Base-by-base conservation (phyloP, 2,797 vertebrate species). In the Cichlasoma orientale region DNA sequence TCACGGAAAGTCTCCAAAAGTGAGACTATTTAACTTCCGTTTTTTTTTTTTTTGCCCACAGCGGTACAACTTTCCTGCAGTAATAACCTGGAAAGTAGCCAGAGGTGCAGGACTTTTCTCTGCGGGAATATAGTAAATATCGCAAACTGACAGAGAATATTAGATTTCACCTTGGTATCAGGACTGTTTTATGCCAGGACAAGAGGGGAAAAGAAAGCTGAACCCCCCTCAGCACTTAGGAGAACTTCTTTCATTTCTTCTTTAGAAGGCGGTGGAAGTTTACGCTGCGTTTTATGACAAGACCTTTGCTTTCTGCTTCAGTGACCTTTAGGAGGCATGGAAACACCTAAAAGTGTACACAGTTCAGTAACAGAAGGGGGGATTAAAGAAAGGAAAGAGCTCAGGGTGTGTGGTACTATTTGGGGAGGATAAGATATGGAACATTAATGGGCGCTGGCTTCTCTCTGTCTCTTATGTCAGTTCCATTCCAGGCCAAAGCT, bases 401-500 rank as follows among this genome's bases (percentile, higher is more conserved):
- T 87, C 38, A 52, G 72, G 36, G 71, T 85, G 86, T 82, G 86
- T 80, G 87, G 52, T 68, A 50, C 79, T 73, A 74, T 92, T 91
- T 74, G 75, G 38, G 36, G 86, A 84, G 79, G 85, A 89, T 86
- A 89, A 89, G 87, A 88, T 88, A 86, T 74, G 79, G 87, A 75
- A 84, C 83, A 84, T 89, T 89, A 92, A 89, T 85, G 86, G 83
- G 74, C 75, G 75, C 75, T 81, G 86, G 78, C 77, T 87, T 77
- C 77, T 86, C 73, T 77, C 54, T 71, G 68, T 54, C 68, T 68
- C 14, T 61, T 76, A 78, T 83, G 83, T 84, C 81, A 74, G 82
- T 85, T 93, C 83, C 87, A 93, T 94, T 93, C 90, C 93, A 87
- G 86, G 81, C 83, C 86, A 77, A 86, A 89, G 89, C 83, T 53